Evolutionary conservation across 2,113 vertebrate species (phyloP).

Genomic region (Oryzias javanicus): DNA sequence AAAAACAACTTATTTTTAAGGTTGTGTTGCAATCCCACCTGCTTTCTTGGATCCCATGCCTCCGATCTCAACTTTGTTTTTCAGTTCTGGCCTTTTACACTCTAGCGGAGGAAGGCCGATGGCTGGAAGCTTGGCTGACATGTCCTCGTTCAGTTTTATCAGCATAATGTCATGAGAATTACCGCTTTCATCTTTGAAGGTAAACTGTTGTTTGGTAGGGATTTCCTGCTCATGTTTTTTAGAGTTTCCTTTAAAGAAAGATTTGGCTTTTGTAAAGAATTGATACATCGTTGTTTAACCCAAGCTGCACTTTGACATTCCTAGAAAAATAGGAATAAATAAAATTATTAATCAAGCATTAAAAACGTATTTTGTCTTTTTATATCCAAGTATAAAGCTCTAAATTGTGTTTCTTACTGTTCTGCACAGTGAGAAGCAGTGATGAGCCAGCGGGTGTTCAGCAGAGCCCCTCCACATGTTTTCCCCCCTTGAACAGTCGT

Average conservation of each 20-base stretch:
- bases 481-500: background rate
- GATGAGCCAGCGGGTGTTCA: slow-evolving; percentile 43
- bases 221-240: background rate
- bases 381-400: background rate
- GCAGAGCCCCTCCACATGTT: slow-evolving; percentile 11
- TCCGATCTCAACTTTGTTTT: slow-evolving; percentile 2
- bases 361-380: background rate
- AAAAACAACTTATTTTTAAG: background rate
- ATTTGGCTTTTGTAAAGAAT: rapidly evolving
- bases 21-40: background rate
- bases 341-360: background rate
- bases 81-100: background rate
- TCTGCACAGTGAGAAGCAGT: slow-evolving; percentile 38
- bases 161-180: slow-evolving; percentile 30
- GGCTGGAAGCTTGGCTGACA: slow-evolving; percentile 1
- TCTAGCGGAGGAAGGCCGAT: background rate
- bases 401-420: slow-evolving; percentile 19
- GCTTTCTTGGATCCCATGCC: slow-evolving; percentile 10
- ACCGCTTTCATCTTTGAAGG: background rate
- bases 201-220: background rate
- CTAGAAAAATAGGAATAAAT: background rate
- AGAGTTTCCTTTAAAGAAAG: background rate
- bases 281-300: background rate
- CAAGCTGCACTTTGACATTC: background rate
- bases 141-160: slow-evolving; percentile 21